Evolutionary conservation across 2,113 vertebrate species (phyloP), one percentile per base, ranked within the genome.

Genomic region (Bubo scandiacus): DNA sequence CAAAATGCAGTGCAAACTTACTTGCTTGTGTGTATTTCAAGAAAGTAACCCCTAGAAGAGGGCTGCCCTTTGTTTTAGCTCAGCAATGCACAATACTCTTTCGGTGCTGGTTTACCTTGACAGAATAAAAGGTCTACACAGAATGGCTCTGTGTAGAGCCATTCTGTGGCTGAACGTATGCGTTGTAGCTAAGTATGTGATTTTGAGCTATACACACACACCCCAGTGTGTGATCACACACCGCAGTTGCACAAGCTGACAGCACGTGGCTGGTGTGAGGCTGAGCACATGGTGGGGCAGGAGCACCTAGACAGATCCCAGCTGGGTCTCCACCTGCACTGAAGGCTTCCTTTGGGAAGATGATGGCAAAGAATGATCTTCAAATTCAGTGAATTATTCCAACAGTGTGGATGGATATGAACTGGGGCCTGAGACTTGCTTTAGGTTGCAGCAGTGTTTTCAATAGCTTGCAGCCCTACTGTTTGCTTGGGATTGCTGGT

Each of bases 371-470:
- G 12, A 81, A 36, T 25, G 14, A 38, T 42, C 9, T 72, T 68
- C 49, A 77, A 27, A 81, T 49, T 12, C 21, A 27, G 12, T 43
- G 2, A 45, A 45, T 45, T 73, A 32, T 29, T 68, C 49, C 32
- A 78, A 0, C 12, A 65, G 21, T 6, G 30, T 59, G 27, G 16
- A 12, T 55, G n/a, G 38, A 15, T 47, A 32, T 29, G 47, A 66
- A 61, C 26, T 42, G 30, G 21, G n/a, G 19, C 14, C 10, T 0
- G 0, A 57, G 26, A 58, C 6, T 2, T 20, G 3, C 15, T 51
- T 57, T 23, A 79, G 34, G 11, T 17, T 67, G 23, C 30, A 57
- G 26, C 20, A 43, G 22, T 25, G 23, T 71, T 83, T 75, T 54
- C 10, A 52, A 1, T 12, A 65, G 34, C 26, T 10, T 25, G 26